A percentile compares a stretch with the other conserved stretches of the same genome.
These are phyloP conservation scores for Embiotoca jacksoni DNA, from an alignment of 2,113 vertebrate species.

Conservation along the genomic window DNA sequence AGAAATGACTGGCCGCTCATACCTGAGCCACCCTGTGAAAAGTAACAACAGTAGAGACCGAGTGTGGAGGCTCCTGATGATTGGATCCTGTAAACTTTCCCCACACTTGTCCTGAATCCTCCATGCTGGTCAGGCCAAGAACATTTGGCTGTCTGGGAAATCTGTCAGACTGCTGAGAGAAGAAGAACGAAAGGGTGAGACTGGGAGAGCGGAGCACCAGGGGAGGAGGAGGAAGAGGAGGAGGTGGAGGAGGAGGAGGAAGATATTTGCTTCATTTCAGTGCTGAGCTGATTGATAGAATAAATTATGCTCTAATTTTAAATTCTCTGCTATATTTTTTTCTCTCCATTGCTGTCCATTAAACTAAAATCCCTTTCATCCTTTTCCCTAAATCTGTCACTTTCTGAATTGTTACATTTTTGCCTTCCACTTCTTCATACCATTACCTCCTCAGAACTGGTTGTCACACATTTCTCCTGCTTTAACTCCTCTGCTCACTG, in stretches of 20 bases:
- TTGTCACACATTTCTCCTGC: conserved; percentile 31
- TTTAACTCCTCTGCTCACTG: conserved; percentile 36
- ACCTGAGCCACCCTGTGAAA: conserved; percentile 24
- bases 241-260: conserved; percentile 1
- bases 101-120: conserved; percentile 42
- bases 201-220: not conserved
- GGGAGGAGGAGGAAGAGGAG: not conserved
- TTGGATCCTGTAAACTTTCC: conserved; percentile 40
- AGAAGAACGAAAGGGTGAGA: conserved; percentile 13
- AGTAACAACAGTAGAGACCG: conserved; percentile 12
- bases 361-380: not conserved
- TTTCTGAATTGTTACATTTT: conserved; percentile 19
- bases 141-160: conserved; percentile 54
- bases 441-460: conserved; percentile 7
- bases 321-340: conserved; percentile 1
- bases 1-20: conserved; percentile 19
- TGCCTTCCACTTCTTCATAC: conserved; percentile 22
- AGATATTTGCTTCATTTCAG: conserved; percentile 13
- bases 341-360: not conserved
- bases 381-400: conserved; percentile 21
- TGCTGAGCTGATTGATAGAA: conserved; percentile 30
- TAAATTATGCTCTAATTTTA: conserved; percentile 14
- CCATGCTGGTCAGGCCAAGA: conserved; percentile 46
- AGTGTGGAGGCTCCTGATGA: conserved; percentile 23
- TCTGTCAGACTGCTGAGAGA: conserved; percentile 51